phyloP scores from a whole-genome alignment of 2,888 invertebrate genomes.

The Ectropis crepuscularia region DNA sequence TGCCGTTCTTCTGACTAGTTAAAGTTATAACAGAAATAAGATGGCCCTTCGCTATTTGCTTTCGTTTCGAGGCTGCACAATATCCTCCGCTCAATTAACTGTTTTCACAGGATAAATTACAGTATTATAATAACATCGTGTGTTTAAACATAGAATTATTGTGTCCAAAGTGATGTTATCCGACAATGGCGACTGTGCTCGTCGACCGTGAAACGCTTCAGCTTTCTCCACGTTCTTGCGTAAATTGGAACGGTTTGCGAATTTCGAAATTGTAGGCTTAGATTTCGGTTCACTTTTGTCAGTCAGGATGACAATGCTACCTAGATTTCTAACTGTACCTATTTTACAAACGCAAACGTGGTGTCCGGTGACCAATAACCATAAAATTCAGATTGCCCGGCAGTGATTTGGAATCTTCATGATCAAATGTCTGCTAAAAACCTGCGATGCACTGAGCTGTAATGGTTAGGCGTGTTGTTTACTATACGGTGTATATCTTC shows the following conservation, averaged over 20 bases:
- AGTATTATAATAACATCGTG: constrained; percentile 12
- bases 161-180: constrained; percentile 52
- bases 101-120: constrained; percentile 8
- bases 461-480: no score
- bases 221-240: constrained; percentile 61
- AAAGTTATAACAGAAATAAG: no score
- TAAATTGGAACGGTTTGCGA: constrained; percentile 42
- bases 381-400: no score
- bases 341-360: no score
- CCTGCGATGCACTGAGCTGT: no score
- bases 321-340: neutral
- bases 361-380: no score
- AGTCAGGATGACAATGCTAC: constrained; percentile 16
- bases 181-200: constrained; percentile 57
- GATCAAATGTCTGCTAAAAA: no score
- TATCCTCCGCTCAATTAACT: constrained; percentile 3
- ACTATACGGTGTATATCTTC: no score
- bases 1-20: no score
- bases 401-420: no score
- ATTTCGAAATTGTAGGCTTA: constrained; percentile 25
- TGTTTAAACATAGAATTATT: constrained; percentile 37
- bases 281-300: constrained; percentile 12
- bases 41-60: neutral
- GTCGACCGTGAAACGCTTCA: constrained; percentile 48
- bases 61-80: neutral